Evolutionary conservation across 2,888 invertebrate species (phyloP).

Genomic region (Lutraria lutraria): DNA sequence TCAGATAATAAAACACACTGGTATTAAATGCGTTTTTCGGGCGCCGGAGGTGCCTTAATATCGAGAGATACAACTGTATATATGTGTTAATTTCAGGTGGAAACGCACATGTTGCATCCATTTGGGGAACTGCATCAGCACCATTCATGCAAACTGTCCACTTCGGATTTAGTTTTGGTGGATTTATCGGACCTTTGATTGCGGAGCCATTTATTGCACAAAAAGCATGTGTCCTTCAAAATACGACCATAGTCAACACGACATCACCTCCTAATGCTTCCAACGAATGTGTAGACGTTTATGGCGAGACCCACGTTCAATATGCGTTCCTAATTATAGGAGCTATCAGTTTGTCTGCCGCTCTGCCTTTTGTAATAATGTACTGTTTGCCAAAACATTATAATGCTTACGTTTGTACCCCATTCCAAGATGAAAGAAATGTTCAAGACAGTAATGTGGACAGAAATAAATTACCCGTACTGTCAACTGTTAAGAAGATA

Average conservation of each 20-base stretch:
- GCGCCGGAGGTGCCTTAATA: background rate
- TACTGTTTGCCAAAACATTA: conserved; percentile 38
- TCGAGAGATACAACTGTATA: background rate
- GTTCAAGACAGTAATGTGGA: background rate
- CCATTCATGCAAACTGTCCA: conserved; percentile 87
- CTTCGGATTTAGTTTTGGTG: conserved; percentile 87
- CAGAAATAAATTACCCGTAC: conserved; percentile 35
- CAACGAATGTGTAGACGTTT: conserved; percentile 38
- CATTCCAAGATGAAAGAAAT: conserved; percentile 16
- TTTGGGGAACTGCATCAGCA: conserved; percentile 83
- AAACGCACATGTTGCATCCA: conserved; percentile 63
- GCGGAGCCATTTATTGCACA: conserved; percentile 85
- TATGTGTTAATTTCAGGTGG: conserved; percentile 46
- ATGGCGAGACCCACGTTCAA: conserved; percentile 52
- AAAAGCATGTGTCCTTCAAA: conserved; percentile 20
- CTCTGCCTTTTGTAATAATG: conserved; percentile 49
- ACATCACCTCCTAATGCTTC: background rate
- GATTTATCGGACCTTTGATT: conserved; percentile 86
- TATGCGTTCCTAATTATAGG: conserved; percentile 50
- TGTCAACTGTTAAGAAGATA: conserved; percentile 62
- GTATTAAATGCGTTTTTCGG: background rate
- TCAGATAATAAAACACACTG: background rate
- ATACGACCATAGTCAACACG: background rate
- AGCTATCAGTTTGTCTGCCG: conserved; percentile 33
- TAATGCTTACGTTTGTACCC: conserved; percentile 25